Base-by-base conservation (phyloP, 1,140 invertebrate genomes). In the Ceratina japonica region DNA sequence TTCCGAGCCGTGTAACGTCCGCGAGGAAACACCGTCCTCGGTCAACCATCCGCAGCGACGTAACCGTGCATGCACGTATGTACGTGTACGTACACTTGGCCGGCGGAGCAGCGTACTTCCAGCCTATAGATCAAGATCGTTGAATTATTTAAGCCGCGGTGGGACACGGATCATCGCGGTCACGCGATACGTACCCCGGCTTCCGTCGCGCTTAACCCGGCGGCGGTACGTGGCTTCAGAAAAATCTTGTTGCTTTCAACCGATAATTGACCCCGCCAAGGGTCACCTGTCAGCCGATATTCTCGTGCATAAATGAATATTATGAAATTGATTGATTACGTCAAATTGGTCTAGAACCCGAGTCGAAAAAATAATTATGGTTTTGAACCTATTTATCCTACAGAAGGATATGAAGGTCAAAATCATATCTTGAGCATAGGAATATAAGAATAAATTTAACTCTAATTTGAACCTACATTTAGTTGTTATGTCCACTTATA, bases 121-220 rank as follows among this genome's bases (percentile, higher is more conserved):
- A 71, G 70, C 27, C 79, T 80, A 74, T 84, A 84, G 68, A 72
- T 78, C 79, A 87, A 86, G 86, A 88, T 88, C 75, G 76, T 78
- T 88, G 86, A 88, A 88, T 88, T 88, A 89, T 89, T 89, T 87
- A 88, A 89, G 75, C 61, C 73, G 62, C 79, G 18, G 37, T 5
- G 78, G 73, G 68, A 77, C 85, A 87, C 86, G 85, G 88, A 88
- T 89, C 87, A 88, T 88, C 81, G 65, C 56, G 84, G 87, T 88
- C 87, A 88, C 87, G 87, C 86, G 85, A 89, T 84, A 82, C 78
- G 18, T 56, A 56, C 54, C 82, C 75, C 71, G 61, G 51, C 66
- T 75, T 63, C n/a, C 65, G 27, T 31, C 27, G 27, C 1, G 27
- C 27, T 31, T 31, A 31, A 31, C 2, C 37, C 37, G 37, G 37